A percentile compares a stretch with the other conserved stretches of the same genome.
Conservation (phyloP, 2,113 vertebrate species). For the Plotosus lineatus region DNA sequence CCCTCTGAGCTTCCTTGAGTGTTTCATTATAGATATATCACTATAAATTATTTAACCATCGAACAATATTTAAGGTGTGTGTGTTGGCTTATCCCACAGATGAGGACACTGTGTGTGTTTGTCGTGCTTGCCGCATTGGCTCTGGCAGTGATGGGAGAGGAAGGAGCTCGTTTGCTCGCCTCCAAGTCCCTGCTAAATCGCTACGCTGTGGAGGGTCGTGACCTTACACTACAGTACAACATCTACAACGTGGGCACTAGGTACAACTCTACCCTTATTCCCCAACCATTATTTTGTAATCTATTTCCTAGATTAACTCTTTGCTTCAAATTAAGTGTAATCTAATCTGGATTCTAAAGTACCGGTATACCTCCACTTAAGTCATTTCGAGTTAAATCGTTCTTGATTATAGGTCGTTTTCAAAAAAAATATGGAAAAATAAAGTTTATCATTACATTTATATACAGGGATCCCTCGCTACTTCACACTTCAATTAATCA, state of each 20-base stretch:
- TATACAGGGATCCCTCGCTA: no score
- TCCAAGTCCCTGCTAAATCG: slow-evolving; percentile 92
- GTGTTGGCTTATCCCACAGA: slow-evolving; percentile 59
- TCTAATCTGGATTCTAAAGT: no score
- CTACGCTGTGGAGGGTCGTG: slow-evolving; percentile 91
- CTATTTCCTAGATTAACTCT: not conserved
- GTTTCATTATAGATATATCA: not conserved
- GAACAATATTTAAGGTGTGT: not conserved
- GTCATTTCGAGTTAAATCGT: no score
- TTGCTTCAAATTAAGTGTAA: no score
- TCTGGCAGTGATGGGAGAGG: slow-evolving; percentile 73
- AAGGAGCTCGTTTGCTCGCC: slow-evolving; percentile 88
- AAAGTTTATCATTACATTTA: no score
- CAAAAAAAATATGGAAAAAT: no score
- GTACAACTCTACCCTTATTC: slow-evolving; percentile 58
- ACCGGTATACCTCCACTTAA: no score
- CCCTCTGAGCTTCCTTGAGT: not conserved
- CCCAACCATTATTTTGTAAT: not conserved
- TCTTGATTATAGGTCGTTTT: no score
- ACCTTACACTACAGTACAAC: slow-evolving; percentile 93
- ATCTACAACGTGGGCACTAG: slow-evolving; percentile 97
- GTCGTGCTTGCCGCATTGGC: slow-evolving; percentile 64
- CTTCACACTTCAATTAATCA: no score
- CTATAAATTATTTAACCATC: not conserved
- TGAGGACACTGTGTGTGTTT: slow-evolving; percentile 64